Percentiles rank a stretch among this genome's conserved stretches.
These are phyloP conservation scores for Heliconius himera DNA, from an alignment of 1,140 invertebrate genomes.

Conservation along the genomic window DNA sequence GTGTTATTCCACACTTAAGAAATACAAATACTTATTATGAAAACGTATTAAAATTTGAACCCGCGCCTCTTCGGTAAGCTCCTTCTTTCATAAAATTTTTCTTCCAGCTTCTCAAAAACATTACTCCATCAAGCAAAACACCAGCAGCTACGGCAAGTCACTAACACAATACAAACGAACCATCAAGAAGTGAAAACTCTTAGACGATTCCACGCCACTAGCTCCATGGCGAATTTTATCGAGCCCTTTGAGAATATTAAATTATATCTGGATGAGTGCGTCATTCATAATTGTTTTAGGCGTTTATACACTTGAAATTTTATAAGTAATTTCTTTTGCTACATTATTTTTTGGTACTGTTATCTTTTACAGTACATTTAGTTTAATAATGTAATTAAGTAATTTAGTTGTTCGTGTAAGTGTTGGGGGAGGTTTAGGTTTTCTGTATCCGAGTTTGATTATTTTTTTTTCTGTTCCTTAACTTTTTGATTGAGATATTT, in stretches of 20 bases:
- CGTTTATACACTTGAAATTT: slow-evolving; percentile 17
- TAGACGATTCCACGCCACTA: slow-evolving; percentile 56
- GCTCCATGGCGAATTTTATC: slow-evolving; percentile 67
- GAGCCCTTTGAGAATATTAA: slow-evolving; percentile 48
- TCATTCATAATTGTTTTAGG: slow-evolving; percentile 30
- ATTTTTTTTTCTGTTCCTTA: neutral
- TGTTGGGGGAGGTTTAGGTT: neutral
- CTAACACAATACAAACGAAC: neutral
- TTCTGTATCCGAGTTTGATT: neutral
- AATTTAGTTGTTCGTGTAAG: neutral
- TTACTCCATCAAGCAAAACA: neutral
- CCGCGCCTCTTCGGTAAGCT: no score
- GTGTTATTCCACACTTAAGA: no score
- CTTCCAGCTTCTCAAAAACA: neutral
- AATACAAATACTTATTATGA: no score
- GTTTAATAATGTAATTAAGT: neutral
- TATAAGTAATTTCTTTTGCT: neutral
- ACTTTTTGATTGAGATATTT: neutral
- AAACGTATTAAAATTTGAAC: no score
- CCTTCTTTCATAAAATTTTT: neutral
- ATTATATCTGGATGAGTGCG: slow-evolving; percentile 50
- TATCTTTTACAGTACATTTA: neutral
- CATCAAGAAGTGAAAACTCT: slow-evolving; percentile 49
- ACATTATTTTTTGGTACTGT: neutral
- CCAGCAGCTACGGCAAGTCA: neutral